Base-by-base conservation (phyloP, 2,888 invertebrate genomes). In the Caenorhabditis zanzibari region DNA sequence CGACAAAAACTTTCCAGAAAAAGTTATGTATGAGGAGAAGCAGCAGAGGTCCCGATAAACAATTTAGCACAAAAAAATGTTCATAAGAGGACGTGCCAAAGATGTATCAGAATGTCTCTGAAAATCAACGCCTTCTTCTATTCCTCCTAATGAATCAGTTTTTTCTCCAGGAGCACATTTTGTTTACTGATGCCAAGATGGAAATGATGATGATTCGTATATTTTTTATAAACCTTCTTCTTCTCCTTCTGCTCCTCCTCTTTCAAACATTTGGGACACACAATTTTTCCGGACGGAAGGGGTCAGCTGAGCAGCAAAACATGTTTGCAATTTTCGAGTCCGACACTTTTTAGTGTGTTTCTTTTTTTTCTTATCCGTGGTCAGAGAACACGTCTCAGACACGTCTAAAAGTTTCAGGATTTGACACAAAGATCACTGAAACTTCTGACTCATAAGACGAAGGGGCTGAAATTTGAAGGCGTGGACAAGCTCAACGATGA, bases 261-360 rank as follows among this genome's bases (percentile, higher is more conserved):
- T 38, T 52, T 54, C 77, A 49, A 77, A 63, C 77, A 77, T 75
- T 63, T 44, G 44, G 28, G 72, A 49, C 66, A 58, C 64, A 47
- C 75, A 68, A 68, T 76, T 68, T 76, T 69, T 75, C 41, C 64
- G 64, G 64, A 64, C 54, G 66, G n/a, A 38, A 44, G n/a, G 63
- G 69, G 77, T 77, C 77, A 77, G 77, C 77, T 77, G 77, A 77
- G 75, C 52, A 44, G 69, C 77, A 77, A 77, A 77, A 77, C 77
- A 77, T 77, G 77, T 68, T 71, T 77, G 69, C 77, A 77, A 77
- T 52, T 77, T 66, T 58, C 75, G 76, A 64, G 76, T 76, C 64
- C 76, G 58, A 63, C 61, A 49, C 63, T 77, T 54, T 59, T 69
- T 14, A 59, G 61, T 66, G 28, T 66, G 47, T 68, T 58, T 58